Evolutionary conservation across 2,797 vertebrate species (phyloP).

Genomic region (Sebastes kiyomatsui): DNA sequence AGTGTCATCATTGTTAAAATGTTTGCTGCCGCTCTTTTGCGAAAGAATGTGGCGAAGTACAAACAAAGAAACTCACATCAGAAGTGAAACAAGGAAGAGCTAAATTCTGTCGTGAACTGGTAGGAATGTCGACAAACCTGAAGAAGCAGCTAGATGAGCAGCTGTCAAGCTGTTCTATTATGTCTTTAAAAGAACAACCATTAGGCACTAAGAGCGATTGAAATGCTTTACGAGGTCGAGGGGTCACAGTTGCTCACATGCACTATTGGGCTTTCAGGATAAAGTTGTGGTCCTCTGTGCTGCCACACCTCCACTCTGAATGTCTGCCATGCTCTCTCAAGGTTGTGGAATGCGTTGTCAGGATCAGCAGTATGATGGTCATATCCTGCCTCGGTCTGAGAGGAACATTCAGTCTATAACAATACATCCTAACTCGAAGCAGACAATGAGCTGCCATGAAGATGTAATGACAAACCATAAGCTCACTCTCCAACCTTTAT

Average conservation of each 20-base stretch:
- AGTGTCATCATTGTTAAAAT: no score
- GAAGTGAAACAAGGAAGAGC: background rate
- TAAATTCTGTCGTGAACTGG: background rate
- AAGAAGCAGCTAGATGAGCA: background rate
- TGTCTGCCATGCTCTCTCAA: background rate
- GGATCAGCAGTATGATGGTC: background rate
- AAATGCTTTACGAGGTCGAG: background rate
- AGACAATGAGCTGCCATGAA: slow-evolving; percentile 12
- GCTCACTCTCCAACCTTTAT: background rate
- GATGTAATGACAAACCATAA: background rate
- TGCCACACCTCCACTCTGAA: slow-evolving; percentile 1
- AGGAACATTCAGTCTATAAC: background rate
- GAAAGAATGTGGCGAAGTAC: background rate
- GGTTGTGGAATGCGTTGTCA: background rate
- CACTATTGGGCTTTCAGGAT: background rate
- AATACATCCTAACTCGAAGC: background rate
- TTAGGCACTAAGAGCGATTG: background rate
- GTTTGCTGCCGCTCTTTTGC: no score
- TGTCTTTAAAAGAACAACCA: background rate
- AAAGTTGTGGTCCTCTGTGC: background rate
- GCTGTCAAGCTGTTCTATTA: background rate
- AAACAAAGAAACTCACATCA: background rate
- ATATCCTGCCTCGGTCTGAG: slow-evolving; percentile 1
- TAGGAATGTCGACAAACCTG: background rate
- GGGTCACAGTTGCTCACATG: background rate